Conservation (phyloP, 2,113 vertebrate species). For the Pollachius pollachius region DNA sequence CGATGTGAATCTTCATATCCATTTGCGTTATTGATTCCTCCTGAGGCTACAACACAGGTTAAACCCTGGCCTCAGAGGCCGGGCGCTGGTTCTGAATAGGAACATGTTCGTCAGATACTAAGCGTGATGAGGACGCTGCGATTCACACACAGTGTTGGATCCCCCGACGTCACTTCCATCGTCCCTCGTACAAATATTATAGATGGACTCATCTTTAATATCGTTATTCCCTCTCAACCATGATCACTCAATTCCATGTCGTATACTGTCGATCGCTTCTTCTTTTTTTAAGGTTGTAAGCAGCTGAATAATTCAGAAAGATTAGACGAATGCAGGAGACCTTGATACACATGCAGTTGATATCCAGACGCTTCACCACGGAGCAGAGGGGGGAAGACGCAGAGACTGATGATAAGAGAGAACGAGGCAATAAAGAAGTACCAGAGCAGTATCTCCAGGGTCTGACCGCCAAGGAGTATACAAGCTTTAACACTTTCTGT, state of each 20-base stretch:
- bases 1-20: slow-evolving; percentile 31
- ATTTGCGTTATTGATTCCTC: slow-evolving; percentile 56
- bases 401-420: slow-evolving; percentile 25
- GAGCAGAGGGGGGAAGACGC: slow-evolving; percentile 26
- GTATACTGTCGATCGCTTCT: slow-evolving; percentile 1
- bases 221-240: not conserved
- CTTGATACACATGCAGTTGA: slow-evolving; percentile 42
- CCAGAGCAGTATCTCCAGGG: slow-evolving; percentile 29
- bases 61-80: not conserved
- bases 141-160: too few relatives aligned
- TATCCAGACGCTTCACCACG: slow-evolving; percentile 16
- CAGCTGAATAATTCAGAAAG: slow-evolving; percentile 47
- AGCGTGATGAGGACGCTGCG: too few relatives aligned
- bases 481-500: slow-evolving; percentile 9
- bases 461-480: slow-evolving; percentile 5
- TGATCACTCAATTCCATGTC: slow-evolving; percentile 4
- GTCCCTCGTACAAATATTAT: too few relatives aligned
- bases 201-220: too few relatives aligned
- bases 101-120: too few relatives aligned
- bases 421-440: slow-evolving; percentile 2
- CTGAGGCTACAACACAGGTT: slow-evolving; percentile 12
- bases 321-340: slow-evolving; percentile 24
- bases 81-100: too few relatives aligned
- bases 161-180: too few relatives aligned
- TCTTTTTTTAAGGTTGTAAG: too few relatives aligned